Evolutionary conservation across 2,113 vertebrate species (phyloP).

Genomic region (Pungitius pungitius): DNA sequence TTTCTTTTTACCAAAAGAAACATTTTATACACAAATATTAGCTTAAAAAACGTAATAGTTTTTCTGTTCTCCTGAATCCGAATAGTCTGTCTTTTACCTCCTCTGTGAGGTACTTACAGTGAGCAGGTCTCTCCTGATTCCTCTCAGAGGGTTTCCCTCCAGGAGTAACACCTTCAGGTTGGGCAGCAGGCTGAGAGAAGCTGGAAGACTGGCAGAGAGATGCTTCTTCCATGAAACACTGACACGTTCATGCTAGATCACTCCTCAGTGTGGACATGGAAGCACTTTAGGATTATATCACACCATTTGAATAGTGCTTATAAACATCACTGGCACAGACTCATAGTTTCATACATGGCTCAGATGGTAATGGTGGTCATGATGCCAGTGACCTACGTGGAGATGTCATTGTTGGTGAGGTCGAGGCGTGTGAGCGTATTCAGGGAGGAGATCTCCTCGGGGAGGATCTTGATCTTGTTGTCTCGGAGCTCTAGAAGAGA

Average conservation of each 20-base stretch:
- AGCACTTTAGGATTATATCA: background rate
- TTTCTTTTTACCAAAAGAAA: too few relatives aligned
- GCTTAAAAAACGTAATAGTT: too few relatives aligned
- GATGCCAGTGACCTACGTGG: conserved; percentile 80
- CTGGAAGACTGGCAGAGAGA: conserved; percentile 85
- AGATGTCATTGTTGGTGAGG: conserved; percentile 93
- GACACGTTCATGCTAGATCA: background rate
- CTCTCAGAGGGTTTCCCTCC: conserved; percentile 93
- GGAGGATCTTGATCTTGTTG: conserved; percentile 91
- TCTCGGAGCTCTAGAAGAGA: conserved; percentile 91
- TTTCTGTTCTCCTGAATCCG: too few relatives aligned
- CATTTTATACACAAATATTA: too few relatives aligned
- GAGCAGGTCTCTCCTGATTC: conserved; percentile 91
- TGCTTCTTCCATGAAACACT: background rate
- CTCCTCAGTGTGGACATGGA: background rate
- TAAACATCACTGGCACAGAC: background rate
- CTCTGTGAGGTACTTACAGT: conserved; percentile 78
- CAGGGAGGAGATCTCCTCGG: conserved; percentile 87
- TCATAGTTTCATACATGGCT: background rate
- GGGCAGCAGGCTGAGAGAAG: conserved; percentile 86
- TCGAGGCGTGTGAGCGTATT: conserved; percentile 90
- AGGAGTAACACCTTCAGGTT: conserved; percentile 88
- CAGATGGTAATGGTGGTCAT: background rate
- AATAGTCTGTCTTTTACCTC: background rate
- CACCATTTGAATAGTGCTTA: background rate